phyloP scores from a whole-genome alignment of 1,140 invertebrate species.

The Tetramorium parvispinum region DNA sequence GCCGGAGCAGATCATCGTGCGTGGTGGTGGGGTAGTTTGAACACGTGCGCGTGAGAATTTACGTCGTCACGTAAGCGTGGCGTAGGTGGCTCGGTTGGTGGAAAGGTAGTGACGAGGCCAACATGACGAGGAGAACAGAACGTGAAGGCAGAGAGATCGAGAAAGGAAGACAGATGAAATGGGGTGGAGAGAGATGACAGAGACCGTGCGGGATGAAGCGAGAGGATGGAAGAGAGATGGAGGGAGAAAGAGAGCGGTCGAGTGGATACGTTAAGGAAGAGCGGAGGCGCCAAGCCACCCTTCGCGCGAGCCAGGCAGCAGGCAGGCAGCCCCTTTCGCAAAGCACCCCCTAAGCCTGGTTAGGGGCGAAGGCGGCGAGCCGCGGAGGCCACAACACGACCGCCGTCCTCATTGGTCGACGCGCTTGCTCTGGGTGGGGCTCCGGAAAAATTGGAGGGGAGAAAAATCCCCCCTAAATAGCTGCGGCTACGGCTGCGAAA shows the following conservation, averaged over 20 bases:
- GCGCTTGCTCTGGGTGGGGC: conserved; percentile 83
- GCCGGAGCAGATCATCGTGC: neutral
- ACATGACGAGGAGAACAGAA: conserved; percentile 56
- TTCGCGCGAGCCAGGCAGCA: conserved; percentile 67
- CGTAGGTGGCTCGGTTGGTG: conserved; percentile 49
- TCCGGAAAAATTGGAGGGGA: conserved; percentile 84
- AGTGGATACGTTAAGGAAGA: conserved; percentile 63
- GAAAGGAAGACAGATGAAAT: conserved; percentile 25
- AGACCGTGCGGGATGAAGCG: neutral
- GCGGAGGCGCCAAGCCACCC: conserved; percentile 67
- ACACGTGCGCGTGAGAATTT: conserved; percentile 75
- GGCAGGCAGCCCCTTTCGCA: conserved; percentile 74
- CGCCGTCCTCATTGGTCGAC: conserved; percentile 85
- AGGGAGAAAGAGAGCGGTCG: conserved; percentile 39
- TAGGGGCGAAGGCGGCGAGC: conserved; percentile 85
- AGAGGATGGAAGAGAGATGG: neutral
- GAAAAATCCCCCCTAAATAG: conserved; percentile 86
- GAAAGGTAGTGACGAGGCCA: conserved; percentile 52
- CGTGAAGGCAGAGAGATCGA: conserved; percentile 6
- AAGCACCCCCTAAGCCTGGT: conserved; percentile 80
- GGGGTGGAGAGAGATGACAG: neutral
- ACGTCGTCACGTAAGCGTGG: conserved; percentile 69
- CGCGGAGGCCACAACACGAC: conserved; percentile 86
- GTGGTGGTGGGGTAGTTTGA: conserved; percentile 40
- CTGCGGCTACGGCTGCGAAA: conserved; percentile 82